A percentile compares a stretch with the other conserved stretches of the same genome.
Conservation (phyloP, 2,888 invertebrate species). For the Leptinotarsa rubiginosa region DNA sequence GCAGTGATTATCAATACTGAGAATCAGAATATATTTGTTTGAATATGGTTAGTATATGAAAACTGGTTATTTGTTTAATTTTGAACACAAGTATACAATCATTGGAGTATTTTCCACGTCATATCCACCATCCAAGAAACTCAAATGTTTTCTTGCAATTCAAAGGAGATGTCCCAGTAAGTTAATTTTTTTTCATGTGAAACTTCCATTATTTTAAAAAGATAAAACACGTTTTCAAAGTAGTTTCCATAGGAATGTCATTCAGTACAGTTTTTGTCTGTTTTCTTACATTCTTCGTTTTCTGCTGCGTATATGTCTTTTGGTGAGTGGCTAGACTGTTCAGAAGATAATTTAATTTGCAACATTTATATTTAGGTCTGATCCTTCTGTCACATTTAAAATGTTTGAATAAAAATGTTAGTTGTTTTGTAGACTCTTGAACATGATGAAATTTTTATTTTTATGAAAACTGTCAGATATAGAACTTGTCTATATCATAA, state of each 20-base stretch:
- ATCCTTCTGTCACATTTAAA: too few species aligned
- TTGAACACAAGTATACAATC: constrained; percentile 40
- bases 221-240: constrained; percentile 41
- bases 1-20: constrained; percentile 18
- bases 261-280: constrained; percentile 29
- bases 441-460: not conserved
- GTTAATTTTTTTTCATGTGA: constrained; percentile 44
- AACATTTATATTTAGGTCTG: too few species aligned
- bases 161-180: constrained; percentile 46
- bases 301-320: constrained; percentile 23
- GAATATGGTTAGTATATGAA: not conserved
- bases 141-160: constrained; percentile 51
- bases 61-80: constrained; percentile 21
- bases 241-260: constrained; percentile 33
- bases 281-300: constrained; percentile 27
- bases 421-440: too few species aligned
- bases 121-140: constrained; percentile 43
- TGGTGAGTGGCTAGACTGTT: constrained; percentile 21
- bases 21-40: constrained; percentile 14
- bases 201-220: constrained; percentile 38
- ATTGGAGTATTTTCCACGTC: constrained; percentile 40
- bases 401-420: too few species aligned
- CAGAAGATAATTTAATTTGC: not conserved
- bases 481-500: too few species aligned
- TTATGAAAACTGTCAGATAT: too few species aligned